Conservation (phyloP, 30 jellyfish, hydroid and myxozoan genomes). For the Thelohanellus kitauei region DNA sequence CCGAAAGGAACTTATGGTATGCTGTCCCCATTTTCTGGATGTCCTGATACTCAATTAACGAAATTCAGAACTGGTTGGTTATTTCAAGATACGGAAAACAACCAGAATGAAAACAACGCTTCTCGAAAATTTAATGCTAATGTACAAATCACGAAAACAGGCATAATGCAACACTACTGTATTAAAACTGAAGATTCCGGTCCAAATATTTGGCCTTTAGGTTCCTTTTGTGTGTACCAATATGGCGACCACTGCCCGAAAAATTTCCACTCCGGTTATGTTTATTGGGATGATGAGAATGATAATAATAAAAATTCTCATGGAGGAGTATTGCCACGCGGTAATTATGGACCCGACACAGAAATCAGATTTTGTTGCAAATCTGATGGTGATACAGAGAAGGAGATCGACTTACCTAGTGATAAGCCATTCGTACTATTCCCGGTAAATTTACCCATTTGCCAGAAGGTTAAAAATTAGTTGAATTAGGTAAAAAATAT, state of each 20-base stretch:
- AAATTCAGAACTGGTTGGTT: slow-evolving; percentile 45
- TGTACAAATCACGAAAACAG: slow-evolving; percentile 32
- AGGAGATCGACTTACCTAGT: background rate
- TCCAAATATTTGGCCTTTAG: slow-evolving; percentile 30
- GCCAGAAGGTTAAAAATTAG: background rate
- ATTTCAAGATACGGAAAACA: slow-evolving; percentile 61
- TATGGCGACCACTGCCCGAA: slow-evolving; percentile 34
- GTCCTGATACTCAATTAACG: slow-evolving; percentile 17
- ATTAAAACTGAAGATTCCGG: slow-evolving; percentile 6
- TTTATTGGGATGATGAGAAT: slow-evolving; percentile 79
- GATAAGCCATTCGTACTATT: background rate
- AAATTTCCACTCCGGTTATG: slow-evolving; percentile 32
- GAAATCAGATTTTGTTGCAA: slow-evolving; percentile 43
- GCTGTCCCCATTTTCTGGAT: slow-evolving; percentile 52
- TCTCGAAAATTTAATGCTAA: slow-evolving; percentile 32
- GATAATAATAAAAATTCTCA: slow-evolving; percentile 10
- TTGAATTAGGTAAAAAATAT: background rate
- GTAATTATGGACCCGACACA: slow-evolving; percentile 44
- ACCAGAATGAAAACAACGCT: slow-evolving; percentile 12
- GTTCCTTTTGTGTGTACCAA: slow-evolving; percentile 43
- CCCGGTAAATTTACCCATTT: background rate
- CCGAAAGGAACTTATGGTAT: slow-evolving; percentile 56
- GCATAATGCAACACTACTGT: slow-evolving; percentile 57
- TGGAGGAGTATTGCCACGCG: slow-evolving; percentile 28
- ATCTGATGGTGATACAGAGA: slow-evolving; percentile 5